Conservation (phyloP, 2,113 vertebrate species). For the Sapayoa aenigma region DNA sequence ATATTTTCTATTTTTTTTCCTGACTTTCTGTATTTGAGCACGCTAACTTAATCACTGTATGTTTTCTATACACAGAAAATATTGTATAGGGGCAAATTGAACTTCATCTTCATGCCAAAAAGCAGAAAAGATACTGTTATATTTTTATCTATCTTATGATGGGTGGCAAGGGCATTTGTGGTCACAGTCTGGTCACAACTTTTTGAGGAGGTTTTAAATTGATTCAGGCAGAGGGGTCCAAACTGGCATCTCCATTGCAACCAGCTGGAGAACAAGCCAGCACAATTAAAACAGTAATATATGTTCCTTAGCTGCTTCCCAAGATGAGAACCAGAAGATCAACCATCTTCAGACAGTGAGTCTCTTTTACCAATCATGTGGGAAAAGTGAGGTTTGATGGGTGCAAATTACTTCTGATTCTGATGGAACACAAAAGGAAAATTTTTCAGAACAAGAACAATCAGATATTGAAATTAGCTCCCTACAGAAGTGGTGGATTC, state of each 20-base stretch:
- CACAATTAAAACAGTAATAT: not conserved
- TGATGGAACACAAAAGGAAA: not conserved
- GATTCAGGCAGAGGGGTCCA: rapidly evolving
- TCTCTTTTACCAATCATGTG: not conserved
- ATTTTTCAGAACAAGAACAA: not conserved
- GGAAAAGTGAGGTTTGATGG: not conserved
- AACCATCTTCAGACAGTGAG: not conserved
- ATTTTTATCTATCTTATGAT: not conserved
- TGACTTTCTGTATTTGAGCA: not conserved
- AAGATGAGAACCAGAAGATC: not conserved
- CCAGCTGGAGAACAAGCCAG: not conserved
- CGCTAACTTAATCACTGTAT: not conserved
- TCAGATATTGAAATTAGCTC: not conserved
- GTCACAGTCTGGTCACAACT: not conserved
- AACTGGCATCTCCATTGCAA: not conserved
- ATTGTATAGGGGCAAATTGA: not conserved
- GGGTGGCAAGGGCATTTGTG: not conserved
- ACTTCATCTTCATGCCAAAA: not conserved
- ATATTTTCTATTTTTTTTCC: not conserved
- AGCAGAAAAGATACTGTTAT: not conserved
- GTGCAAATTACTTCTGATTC: not conserved
- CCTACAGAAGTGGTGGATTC: rapidly evolving
- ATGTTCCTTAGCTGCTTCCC: not conserved
- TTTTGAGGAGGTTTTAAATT: not conserved
- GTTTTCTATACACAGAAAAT: not conserved